phyloP scores from a whole-genome alignment of 2,797 vertebrate genomes.

The Enteromius afrohamiltoni region DNA sequence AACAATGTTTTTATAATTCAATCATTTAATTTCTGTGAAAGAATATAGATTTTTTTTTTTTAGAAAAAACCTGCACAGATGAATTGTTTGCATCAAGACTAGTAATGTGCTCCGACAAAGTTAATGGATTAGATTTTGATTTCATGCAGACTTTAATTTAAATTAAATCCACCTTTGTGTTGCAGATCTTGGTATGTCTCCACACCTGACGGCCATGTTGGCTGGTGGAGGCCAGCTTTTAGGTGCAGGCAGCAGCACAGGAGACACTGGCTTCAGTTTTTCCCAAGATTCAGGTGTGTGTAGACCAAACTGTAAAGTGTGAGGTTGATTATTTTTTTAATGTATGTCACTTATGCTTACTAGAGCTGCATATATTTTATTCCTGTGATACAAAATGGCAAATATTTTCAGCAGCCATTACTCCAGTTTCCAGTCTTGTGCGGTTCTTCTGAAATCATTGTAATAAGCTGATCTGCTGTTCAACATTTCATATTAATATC shows the following conservation, averaged over 20 bases:
- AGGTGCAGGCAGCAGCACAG: constrained; percentile 93
- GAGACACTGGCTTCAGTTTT: constrained; percentile 95
- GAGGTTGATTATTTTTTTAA: neutral
- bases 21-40: too few species aligned
- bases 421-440: neutral
- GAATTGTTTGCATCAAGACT: neutral
- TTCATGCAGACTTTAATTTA: neutral
- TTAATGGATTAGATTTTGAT: neutral
- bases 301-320: neutral
- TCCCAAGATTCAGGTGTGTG: constrained; percentile 90
- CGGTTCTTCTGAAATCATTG: neutral
- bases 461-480: neutral
- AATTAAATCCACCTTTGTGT: constrained; percentile 37
- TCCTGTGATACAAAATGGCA: neutral
- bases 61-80: neutral
- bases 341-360: neutral
- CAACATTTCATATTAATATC: neutral
- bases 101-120: neutral
- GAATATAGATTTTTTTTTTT: too few species aligned
- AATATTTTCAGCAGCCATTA: neutral
- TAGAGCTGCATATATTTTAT: neutral
- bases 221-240: constrained; percentile 85
- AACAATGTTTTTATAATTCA: too few species aligned
- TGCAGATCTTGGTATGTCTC: constrained; percentile 93
- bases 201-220: constrained; percentile 93